Base-by-base conservation (phyloP, 2,113 vertebrate species). In the Pollimyrus isidori region DNA sequence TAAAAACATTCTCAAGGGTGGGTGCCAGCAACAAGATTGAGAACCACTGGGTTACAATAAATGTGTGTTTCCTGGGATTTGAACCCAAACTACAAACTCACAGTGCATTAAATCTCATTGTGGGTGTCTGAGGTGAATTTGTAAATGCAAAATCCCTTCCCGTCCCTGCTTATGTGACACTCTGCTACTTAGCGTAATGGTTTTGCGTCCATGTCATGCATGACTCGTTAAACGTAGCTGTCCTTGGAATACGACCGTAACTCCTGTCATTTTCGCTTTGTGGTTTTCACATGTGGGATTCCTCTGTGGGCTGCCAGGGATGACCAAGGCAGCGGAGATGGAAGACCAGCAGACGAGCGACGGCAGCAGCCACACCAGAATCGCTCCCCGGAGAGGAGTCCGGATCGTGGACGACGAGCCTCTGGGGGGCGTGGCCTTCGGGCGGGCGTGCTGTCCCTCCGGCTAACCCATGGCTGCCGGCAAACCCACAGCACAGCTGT, bases 351-450 rank as follows among this genome's bases (percentile, higher is more conserved):
- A 96, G 88, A 98, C 97, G 95, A 97, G 97, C 87, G 98, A 99
- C 62, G 98, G 98, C 84, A 95, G 97, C 88, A 97, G 96, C 94
- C 97, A 97, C 53, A 95, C 96, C 4, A 96, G 96, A 91, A 91
- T 90, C 49, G 94, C 95, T 56, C 94, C 95, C 53, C 94, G 98
- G 91, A 95, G 98, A 90, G 98, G 98, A 13, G 98, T 99, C 90
- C 98, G 99, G 95, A 99, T 99, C 3, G 97, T 99, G 0, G 98
- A 99, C 9, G 98, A 99, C 30, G 98, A 99, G 46, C 98, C 98
- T 88, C 97, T 96, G 92, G 93, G 94, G 1, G 91, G 90, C 88
- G 95, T 94, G 87, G 96, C 98, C 73, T 96, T 96, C 0, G 90
- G 94, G 45, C 97, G 98, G 86, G 98, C 97, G 52, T 98, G 98